A percentile compares a stretch with the other conserved stretches of the same genome.
phyloP scores from a whole-genome alignment of 2,113 vertebrate genomes.

The Cairina moschata region DNA sequence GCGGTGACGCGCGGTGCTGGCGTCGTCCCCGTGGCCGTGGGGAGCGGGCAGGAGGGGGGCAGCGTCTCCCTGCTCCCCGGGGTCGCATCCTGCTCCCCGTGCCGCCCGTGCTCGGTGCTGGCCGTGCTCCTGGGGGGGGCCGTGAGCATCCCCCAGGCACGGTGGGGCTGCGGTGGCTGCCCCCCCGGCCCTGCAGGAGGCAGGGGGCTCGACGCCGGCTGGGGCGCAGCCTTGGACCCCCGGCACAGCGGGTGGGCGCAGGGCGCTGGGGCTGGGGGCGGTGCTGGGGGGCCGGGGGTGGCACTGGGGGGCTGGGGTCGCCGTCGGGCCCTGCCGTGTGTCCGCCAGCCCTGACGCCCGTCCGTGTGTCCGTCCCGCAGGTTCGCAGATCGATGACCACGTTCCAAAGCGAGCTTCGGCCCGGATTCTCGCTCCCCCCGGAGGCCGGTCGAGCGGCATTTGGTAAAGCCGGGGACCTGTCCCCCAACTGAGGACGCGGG shows the following conservation, averaged over 20 bases:
- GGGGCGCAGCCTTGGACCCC: no score
- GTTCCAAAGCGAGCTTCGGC: conserved; percentile 94
- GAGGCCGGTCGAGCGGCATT: conserved; percentile 93
- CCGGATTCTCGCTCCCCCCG: conserved; percentile 92
- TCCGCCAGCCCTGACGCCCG: not conserved
- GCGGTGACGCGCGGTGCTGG: fast-evolving
- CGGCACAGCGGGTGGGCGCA: no score
- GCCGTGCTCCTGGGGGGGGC: no score
- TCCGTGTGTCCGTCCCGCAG: conserved; percentile 64
- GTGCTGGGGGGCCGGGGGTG: not conserved
- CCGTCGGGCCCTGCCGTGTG: fast-evolving
- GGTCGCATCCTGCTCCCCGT: fast-evolving
- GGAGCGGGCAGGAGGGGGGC: not conserved
- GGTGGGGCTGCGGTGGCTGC: no score
- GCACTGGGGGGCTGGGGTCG: no score
- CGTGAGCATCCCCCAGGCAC: no score
- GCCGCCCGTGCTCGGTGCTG: no score
- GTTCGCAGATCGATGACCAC: conserved; percentile 93
- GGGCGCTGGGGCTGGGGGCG: no score
- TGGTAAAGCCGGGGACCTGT: conserved; percentile 82
- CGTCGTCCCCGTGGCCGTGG: no score
- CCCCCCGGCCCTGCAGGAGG: no score
- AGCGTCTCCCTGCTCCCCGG: no score
- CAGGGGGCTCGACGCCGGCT: no score
- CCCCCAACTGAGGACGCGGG: conserved; percentile 64